Conservation (phyloP, 2,113 vertebrate genomes). For the Scolopax mira region DNA sequence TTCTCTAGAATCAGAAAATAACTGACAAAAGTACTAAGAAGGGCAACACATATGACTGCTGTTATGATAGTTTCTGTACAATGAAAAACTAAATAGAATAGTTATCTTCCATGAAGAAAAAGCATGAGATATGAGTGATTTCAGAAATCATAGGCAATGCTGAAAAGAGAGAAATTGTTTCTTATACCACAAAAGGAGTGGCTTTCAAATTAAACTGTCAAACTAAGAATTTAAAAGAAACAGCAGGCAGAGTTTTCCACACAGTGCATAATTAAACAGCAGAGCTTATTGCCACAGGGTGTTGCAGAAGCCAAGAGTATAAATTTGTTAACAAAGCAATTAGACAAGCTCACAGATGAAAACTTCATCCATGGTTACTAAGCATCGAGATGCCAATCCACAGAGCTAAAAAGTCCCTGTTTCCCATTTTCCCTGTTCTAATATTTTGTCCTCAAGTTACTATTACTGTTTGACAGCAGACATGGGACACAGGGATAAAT, state of each 20-base stretch:
- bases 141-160: neutral
- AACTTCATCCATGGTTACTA: neutral
- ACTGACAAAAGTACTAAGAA: neutral
- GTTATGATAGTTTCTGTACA: neutral
- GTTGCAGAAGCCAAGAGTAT: neutral
- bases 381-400: neutral
- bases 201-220: conserved; percentile 8
- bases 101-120: neutral
- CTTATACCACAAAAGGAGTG: neutral
- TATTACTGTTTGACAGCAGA: neutral
- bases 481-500: neutral
- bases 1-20: neutral
- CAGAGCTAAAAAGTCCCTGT: neutral
- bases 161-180: neutral
- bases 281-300: neutral
- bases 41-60: neutral
- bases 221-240: neutral
- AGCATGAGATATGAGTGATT: neutral
- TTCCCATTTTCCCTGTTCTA: neutral
- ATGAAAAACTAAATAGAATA: neutral
- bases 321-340: conserved; percentile 20
- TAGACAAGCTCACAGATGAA: conserved; percentile 7
- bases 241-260: neutral
- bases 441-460: neutral
- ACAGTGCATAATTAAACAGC: neutral